Base-by-base conservation (phyloP, 2,797 vertebrate species). In the Gambusia yucatana region DNA sequence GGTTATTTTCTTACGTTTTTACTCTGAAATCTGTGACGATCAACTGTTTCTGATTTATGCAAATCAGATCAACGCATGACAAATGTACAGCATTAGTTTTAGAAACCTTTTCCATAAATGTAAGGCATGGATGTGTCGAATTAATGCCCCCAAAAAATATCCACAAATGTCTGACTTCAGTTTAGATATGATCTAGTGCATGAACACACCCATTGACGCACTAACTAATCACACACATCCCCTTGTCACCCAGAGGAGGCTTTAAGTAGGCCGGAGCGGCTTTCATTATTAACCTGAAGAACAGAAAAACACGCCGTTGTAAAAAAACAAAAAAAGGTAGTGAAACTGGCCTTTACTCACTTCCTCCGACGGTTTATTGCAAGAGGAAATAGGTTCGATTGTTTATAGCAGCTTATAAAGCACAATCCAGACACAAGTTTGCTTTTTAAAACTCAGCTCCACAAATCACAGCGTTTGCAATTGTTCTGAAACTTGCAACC, bases 241-340 rank as follows among this genome's bases (percentile, higher is more conserved):
- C 41, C 25, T 30, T 36, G 55, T 67, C 61, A 25, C 46, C 48
- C 77, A 84, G 52, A 86, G 77, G 73, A 13, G 79, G 69, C 46
- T 72, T 83, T 61, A 91, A 87, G 67, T 82, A 84, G 89, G 86
- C 79, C 48, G 25, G 77, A 75, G 48, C 33, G 17, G 76, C 78
- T 85, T 77, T 77, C 87, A 87, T 91, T 88, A 89, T 85, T 87
- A 92, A 85, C 83, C 65, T 74, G 43, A 76, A 46, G 72, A 91
- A 81, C 11, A 80, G 79, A 91, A 90, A 89, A 91, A 80, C 77
- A 3, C 75, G 57, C 28, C 36, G 84, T 86, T 85, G 83, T 86
- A 79, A 77, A 81, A 46, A 14, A 41, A 1, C 7, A n/a, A 77
- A 14, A 72, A 44, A 46, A 61, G 25, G 39, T 77, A 84, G 69